Base-by-base conservation (phyloP, 2,113 vertebrate species). In the Rhea pennata region DNA sequence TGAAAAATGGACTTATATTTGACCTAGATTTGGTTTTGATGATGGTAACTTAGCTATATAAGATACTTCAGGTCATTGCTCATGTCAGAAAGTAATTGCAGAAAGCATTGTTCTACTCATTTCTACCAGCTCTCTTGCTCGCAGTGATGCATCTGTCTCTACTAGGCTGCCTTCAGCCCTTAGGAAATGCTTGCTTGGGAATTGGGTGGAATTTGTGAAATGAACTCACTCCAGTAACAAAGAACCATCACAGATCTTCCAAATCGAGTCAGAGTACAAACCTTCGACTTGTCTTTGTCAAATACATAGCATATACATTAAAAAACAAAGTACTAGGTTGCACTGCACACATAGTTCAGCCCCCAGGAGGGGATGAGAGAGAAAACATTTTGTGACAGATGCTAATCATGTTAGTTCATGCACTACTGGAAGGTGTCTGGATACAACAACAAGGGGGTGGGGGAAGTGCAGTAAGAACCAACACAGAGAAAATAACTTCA, bases 341-440 rank as follows among this genome's bases (percentile, higher is more conserved):
- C 48, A 66, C n/a, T 39, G 44, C 33, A 91, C 62, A 91, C 70
- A 89, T 44, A 73, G 73, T 87, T 93, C 50, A 91, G 87, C 94
- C 88, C 26, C 67, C 84, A 92, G 94, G 77, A 82, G 33, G 92
- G 40, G 84, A 91, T 84, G 87, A 94, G 95, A 87, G 80, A 88
- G 95, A 77, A 91, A 93, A 87, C 81, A 83, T 87, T 91, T 79
- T 95, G 87, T 96, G 94, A 92, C 96, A 96, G 71, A 94, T 83
- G 91, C 64, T 95, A 87, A 92, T 91, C 54, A 0, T 84, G 86
- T 94, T 95, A 84, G 78, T 67, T 96, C 91, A 95, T 90, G 91
- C 84, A 92, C 64, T 73, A 71, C 59, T 50, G 71, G 87, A 62
- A 94, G 40, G 71, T 85, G 84, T 82, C 84, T 83, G 84, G 77